Conservation (phyloP, 2,113 vertebrate species). For the Hystrix brachyura region DNA sequence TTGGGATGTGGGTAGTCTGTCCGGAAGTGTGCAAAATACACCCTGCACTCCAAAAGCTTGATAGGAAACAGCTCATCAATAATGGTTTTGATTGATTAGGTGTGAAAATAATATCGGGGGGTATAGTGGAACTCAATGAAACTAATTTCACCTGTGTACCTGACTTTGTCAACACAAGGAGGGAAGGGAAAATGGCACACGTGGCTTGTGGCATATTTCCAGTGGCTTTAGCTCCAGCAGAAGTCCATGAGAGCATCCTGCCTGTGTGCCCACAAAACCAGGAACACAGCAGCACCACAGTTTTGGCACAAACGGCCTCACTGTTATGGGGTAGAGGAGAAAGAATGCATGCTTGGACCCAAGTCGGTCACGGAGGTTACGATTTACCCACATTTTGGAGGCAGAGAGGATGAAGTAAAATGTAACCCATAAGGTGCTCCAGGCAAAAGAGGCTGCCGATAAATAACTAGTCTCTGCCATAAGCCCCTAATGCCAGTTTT, state of each 20-base stretch:
- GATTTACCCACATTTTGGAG: neutral
- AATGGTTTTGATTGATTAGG: neutral
- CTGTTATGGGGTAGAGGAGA: neutral
- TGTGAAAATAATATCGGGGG: neutral
- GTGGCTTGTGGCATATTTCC: neutral
- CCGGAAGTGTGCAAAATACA: neutral
- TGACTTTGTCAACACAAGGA: neutral
- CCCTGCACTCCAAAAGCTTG: neutral
- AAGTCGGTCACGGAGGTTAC: neutral
- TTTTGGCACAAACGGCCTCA: neutral
- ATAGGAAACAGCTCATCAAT: neutral
- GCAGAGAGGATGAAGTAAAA: neutral
- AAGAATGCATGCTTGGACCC: fast-evolving
- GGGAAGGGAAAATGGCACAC: neutral
- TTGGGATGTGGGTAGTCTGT: fast-evolving
- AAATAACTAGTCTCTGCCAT: too few species aligned
- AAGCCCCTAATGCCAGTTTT: neutral
- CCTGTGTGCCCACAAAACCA: neutral
- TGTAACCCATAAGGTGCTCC: neutral
- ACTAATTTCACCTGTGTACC: neutral
- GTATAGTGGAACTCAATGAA: neutral
- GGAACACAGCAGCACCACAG: neutral
- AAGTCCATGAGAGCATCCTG: fast-evolving
- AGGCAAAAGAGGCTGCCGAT: neutral
- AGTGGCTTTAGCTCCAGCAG: fast-evolving